Evolutionary conservation across 2,888 invertebrate genomes (phyloP).

Genomic region (Hyalella azteca): DNA sequence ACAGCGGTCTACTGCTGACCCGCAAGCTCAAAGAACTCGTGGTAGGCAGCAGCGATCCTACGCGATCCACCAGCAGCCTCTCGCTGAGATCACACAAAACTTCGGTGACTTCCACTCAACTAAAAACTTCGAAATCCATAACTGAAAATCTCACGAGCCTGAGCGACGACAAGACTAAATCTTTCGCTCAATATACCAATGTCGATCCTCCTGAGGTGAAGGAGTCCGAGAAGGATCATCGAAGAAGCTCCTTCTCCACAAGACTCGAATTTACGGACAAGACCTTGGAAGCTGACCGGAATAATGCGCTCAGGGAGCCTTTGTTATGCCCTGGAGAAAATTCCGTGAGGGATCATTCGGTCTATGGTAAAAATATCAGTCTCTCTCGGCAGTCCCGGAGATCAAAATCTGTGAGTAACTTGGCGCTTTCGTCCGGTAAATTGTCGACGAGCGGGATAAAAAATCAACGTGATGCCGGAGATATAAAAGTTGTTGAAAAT

Average conservation of each 20-base stretch:
- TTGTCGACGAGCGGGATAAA: background rate
- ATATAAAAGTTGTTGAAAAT: background rate
- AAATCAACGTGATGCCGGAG: too few relatives aligned
- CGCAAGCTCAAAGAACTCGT: slow-evolving; percentile 54
- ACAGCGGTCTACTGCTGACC: slow-evolving; percentile 56
- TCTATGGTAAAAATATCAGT: background rate
- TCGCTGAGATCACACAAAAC: background rate
- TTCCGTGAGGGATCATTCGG: background rate
- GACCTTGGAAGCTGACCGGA: slow-evolving; percentile 6
- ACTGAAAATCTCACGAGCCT: slow-evolving; percentile 11
- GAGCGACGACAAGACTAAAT: background rate
- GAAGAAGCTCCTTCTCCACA: background rate
- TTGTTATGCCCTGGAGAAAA: background rate
- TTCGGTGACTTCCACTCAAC: background rate
- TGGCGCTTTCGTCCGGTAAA: background rate
- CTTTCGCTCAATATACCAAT: background rate
- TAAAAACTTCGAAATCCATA: slow-evolving; percentile 20
- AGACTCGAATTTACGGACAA: slow-evolving; percentile 1
- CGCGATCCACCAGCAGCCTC: background rate
- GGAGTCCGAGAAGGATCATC: slow-evolving; percentile 10
- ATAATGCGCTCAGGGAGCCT: background rate
- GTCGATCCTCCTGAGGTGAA: background rate
- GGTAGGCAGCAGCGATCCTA: slow-evolving; percentile 38
- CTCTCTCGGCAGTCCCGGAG: background rate
- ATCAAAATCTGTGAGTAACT: slow-evolving; percentile 13